Evolutionary conservation across 2,797 vertebrate genomes (phyloP), one percentile per base, ranked within the genome.

Genomic region (Nyctibius grandis): DNA sequence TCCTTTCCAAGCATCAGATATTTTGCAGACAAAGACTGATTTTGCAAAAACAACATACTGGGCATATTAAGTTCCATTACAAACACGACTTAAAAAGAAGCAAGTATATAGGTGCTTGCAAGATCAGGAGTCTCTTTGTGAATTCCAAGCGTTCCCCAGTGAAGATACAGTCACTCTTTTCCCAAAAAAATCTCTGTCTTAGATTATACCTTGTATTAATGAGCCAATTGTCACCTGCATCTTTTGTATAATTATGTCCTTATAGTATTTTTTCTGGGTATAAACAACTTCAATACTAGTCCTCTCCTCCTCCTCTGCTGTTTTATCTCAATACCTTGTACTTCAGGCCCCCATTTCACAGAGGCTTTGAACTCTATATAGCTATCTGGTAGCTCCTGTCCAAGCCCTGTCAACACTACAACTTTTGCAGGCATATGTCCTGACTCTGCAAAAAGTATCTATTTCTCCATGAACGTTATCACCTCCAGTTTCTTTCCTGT

Each of bases 401-500:
- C 68, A 63, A 82, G 72, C 38, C 34, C 54, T 13, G 9, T 59
- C 72, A 92, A 53, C 50, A 75, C 15, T 54, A 48, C 48, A 69
- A 65, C 72, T 85, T 94, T 91, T 69, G 70, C 53, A 93, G n/a
- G 12, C 47, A 29, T 76, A 29, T 54, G n/a, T 75, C 77, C 85
- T 88, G 77, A 95, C 56, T 91, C 93, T 86, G 48, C 56, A 47
- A 73, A 91, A 90, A 88, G n/a, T 73, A 79, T 16, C 22, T 70
- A 33, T 92, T 93, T 79, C 63, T 91, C 44, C 6, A 94, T 92
- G 94, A 92, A 59, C 34, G 53, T 78, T 59, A 89, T 81, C 68
- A 85, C 33, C 51, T 96, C 61, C 48, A 91, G 91, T 89, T 95
- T 96, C 50, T 86, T 90, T 63, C 67, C 54, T 83, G 38, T 64